Evolutionary conservation across 2,888 invertebrate genomes (phyloP).

Genomic region (Stenodema calcarata): DNA sequence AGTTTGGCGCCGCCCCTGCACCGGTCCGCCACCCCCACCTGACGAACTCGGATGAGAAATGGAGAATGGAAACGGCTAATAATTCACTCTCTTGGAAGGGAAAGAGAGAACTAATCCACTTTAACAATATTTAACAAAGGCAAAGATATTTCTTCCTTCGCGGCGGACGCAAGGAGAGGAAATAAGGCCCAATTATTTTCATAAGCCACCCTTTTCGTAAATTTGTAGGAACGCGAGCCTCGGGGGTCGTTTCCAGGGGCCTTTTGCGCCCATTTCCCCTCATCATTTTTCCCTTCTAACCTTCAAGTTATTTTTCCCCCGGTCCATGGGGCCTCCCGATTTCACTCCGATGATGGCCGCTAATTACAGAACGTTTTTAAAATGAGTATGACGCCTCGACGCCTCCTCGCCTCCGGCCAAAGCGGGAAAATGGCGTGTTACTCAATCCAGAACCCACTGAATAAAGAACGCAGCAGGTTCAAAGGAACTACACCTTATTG

Average conservation of each 20-base stretch:
- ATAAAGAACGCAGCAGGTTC: too few relatives aligned
- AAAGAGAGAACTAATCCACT: slow-evolving; percentile 34
- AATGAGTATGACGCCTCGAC: too few relatives aligned
- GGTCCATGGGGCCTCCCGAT: background rate
- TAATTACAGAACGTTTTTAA: background rate
- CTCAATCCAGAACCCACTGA: too few relatives aligned
- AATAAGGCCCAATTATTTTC: slow-evolving; percentile 38
- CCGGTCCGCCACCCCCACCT: background rate
- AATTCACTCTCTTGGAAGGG: slow-evolving; percentile 9
- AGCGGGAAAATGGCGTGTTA: too few relatives aligned
- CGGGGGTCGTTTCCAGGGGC: background rate
- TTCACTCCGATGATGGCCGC: background rate
- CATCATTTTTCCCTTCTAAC: background rate
- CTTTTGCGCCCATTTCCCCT: background rate
- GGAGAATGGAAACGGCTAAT: background rate
- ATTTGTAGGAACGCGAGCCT: slow-evolving; percentile 8
- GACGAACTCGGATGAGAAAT: background rate
- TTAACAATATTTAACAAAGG: slow-evolving; percentile 35
- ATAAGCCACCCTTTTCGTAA: slow-evolving; percentile 19
- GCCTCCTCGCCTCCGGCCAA: too few relatives aligned
- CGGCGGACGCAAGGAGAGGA: background rate
- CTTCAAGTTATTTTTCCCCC: background rate
- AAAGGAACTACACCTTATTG: too few relatives aligned
- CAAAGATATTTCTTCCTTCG: slow-evolving; percentile 22
- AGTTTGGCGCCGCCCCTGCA: too few relatives aligned